A percentile compares a stretch with the other conserved stretches of the same genome.
These are phyloP conservation scores for Hormaphis cornu DNA, from an alignment of 1,140 invertebrate species.

Conservation along the genomic window DNA sequence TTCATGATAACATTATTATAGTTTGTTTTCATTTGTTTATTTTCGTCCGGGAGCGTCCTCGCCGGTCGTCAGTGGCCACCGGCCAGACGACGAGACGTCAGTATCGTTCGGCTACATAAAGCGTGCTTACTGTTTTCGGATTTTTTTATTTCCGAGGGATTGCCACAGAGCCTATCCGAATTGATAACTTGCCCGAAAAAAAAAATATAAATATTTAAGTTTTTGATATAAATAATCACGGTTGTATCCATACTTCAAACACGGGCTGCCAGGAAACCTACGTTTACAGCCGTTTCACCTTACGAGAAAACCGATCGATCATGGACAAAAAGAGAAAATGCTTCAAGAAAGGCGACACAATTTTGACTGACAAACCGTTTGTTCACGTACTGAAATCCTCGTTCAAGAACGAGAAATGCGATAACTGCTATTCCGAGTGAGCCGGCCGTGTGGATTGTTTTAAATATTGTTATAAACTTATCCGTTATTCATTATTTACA, in stretches of 20 bases:
- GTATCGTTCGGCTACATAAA: no score
- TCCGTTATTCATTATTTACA: conserved; percentile 32
- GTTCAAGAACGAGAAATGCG: conserved; percentile 49
- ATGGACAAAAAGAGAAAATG: conserved; percentile 16
- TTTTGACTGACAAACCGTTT: conserved; percentile 49
- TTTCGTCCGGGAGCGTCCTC: neutral
- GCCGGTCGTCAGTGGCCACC: no score
- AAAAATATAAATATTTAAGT: no score
- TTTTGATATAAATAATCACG: no score
- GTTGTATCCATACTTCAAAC: no score
- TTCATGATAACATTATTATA: neutral
- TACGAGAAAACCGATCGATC: neutral
- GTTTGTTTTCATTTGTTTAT: neutral
- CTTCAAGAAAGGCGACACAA: conserved; percentile 25
- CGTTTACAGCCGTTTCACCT: no score
- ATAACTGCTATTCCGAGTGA: conserved; percentile 54
- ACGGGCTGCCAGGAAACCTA: no score
- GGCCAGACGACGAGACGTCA: no score
- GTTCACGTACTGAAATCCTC: conserved; percentile 50
- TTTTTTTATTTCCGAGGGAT: neutral
- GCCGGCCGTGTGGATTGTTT: conserved; percentile 33
- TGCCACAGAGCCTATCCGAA: neutral
- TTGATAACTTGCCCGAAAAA: neutral
- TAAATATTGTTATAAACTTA: conserved; percentile 24
- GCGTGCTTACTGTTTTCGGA: no score